phyloP scores from a whole-genome alignment of 2,797 vertebrate genomes.

The Neoniphon sammara region DNA sequence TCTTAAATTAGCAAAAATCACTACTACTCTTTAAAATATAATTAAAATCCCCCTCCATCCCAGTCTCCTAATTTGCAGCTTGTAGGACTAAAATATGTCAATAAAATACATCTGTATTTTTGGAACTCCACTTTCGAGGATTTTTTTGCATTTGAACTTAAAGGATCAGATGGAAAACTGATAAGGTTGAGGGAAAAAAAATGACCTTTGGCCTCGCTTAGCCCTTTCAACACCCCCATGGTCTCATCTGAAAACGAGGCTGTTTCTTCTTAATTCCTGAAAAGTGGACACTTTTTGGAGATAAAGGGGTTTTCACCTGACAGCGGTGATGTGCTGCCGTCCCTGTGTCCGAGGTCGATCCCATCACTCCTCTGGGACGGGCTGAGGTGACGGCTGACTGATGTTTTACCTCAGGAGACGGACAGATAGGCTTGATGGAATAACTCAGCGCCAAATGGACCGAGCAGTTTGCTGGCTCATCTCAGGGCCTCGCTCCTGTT shows the following conservation, averaged over 20 bases:
- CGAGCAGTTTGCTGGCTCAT: conserved; percentile 18
- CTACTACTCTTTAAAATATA: too few species aligned
- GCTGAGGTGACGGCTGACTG: conserved; percentile 20
- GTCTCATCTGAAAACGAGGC: background rate
- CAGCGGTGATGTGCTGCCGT: background rate
- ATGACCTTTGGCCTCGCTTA: background rate
- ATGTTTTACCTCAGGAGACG: conserved; percentile 21
- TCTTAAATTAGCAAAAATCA: too few species aligned
- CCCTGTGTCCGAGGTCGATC: conserved; percentile 13
- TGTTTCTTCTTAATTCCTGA: background rate
- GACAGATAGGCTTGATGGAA: conserved; percentile 21
- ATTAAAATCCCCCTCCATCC: too few species aligned
- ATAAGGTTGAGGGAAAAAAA: background rate
- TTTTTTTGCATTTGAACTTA: too few species aligned
- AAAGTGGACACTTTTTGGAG: conserved; percentile 1
- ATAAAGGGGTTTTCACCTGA: conserved; percentile 17
- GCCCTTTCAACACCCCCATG: too few species aligned
- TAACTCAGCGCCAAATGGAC: conserved; percentile 13
- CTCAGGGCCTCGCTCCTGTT: conserved; percentile 21
- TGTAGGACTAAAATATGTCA: too few species aligned
- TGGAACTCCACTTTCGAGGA: too few species aligned
- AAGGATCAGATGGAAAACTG: background rate
- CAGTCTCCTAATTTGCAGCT: too few species aligned
- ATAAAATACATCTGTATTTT: too few species aligned
- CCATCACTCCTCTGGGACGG: background rate